Evolutionary conservation across 2,113 vertebrate species (phyloP).

Genomic region (Rhinolophus ferrumequinum): DNA sequence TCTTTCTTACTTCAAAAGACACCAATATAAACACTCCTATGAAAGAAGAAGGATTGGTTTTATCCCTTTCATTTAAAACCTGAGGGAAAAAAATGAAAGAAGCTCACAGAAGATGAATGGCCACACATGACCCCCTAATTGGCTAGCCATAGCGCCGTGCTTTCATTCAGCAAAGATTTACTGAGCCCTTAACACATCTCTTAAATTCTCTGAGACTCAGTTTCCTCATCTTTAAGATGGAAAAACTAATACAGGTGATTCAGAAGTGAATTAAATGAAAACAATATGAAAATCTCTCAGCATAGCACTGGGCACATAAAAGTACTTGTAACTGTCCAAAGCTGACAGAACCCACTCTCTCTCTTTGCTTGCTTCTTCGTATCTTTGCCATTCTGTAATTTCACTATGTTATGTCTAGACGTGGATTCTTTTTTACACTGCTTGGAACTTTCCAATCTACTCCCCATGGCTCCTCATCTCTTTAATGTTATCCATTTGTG

Average conservation of each 20-base stretch:
- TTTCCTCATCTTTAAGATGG: background rate
- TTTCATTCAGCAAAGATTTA: background rate
- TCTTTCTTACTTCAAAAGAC: background rate
- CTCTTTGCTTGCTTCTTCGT: background rate
- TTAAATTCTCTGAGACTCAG: background rate
- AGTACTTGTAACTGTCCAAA: background rate
- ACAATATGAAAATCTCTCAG: background rate
- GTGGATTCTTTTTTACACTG: background rate
- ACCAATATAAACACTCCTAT: no score
- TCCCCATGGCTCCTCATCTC: background rate
- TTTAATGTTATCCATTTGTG: background rate
- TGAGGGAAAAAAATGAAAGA: background rate
- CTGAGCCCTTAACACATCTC: background rate
- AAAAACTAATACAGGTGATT: background rate
- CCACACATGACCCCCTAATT: background rate
- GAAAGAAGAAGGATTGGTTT: background rate
- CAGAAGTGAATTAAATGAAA: background rate
- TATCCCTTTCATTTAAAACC: background rate
- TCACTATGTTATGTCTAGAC: background rate
- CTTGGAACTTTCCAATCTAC: background rate
- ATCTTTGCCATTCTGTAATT: background rate
- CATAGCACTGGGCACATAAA: background rate
- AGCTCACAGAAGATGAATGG: background rate
- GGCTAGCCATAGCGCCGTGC: fast-evolving
- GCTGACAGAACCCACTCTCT: background rate